phyloP scores from a whole-genome alignment of 2,888 invertebrate species.

The Limnephilus marmoratus region DNA sequence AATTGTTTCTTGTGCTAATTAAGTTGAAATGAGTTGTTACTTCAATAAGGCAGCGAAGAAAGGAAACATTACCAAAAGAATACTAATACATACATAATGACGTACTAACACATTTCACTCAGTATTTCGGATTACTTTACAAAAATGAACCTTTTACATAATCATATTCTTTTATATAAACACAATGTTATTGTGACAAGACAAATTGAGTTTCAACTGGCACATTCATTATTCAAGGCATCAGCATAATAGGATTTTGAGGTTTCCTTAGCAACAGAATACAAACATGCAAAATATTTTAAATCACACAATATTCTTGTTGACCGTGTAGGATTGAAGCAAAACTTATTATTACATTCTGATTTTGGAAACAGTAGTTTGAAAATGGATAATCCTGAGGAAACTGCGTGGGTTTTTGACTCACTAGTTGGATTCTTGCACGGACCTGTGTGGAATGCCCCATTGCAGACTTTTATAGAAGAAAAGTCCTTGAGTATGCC shows the following conservation, averaged over 20 bases:
- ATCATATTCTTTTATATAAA: neutral
- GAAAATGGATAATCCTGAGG: slow-evolving; percentile 72
- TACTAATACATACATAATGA: neutral
- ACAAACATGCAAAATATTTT: slow-evolving; percentile 12
- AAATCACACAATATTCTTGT: slow-evolving; percentile 8
- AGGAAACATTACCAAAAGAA: neutral
- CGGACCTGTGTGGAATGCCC: slow-evolving; percentile 95
- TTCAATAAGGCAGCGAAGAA: too few relatives aligned
- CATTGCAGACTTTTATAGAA: slow-evolving; percentile 93
- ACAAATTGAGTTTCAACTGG: neutral
- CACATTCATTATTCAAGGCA: neutral
- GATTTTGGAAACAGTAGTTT: slow-evolving; percentile 2
- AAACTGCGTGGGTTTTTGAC: slow-evolving; percentile 93
- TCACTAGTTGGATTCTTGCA: slow-evolving; percentile 93
- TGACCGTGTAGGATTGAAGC: neutral
- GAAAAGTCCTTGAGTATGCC: slow-evolving; percentile 92
- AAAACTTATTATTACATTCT: neutral
- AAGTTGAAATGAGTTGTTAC: too few relatives aligned
- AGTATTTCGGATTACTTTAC: neutral
- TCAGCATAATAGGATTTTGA: neutral
- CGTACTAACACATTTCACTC: neutral
- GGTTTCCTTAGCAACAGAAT: slow-evolving; percentile 16
- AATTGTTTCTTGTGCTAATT: too few relatives aligned
- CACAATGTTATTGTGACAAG: neutral
- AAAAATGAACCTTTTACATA: neutral